These are phyloP conservation scores for Clarias macrocephalus DNA, from an alignment of 2,113 vertebrate species.

Conservation along the genomic window DNA sequence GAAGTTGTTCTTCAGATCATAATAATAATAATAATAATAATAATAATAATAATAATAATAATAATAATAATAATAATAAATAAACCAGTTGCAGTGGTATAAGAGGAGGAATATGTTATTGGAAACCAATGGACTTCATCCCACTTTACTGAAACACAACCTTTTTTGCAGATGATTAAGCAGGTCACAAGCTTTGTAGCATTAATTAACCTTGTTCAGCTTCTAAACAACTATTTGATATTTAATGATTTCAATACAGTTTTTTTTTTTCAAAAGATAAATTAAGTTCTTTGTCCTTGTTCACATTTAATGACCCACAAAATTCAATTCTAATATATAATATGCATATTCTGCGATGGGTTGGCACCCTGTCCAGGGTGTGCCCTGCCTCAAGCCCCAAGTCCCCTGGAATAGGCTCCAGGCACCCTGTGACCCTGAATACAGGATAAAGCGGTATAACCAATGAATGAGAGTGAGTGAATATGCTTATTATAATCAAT, in stretches of 20 bases:
- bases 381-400: too few species aligned
- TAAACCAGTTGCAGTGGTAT: not conserved
- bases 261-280: not conserved
- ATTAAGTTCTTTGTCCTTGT: not conserved
- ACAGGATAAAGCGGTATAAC: too few species aligned
- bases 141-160: too few species aligned
- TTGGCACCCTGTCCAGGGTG: too few species aligned
- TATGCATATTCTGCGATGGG: too few species aligned
- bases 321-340: not conserved
- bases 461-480: not conserved
- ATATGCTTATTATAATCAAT: not conserved
- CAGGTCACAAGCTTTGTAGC: not conserved
- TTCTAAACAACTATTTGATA: not conserved
- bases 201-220: not conserved
- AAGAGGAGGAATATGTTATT: not conserved
- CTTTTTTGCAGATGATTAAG: not conserved
- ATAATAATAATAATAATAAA: not conserved
- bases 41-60: too few species aligned
- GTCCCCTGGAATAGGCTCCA: too few species aligned
- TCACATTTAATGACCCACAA: not conserved
- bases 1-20: not conserved
- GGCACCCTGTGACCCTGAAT: too few species aligned
- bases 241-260: not conserved
- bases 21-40: not conserved
- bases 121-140: not conserved